phyloP scores from a whole-genome alignment of 2,888 invertebrate genomes.

The Sympetrum striolatum region DNA sequence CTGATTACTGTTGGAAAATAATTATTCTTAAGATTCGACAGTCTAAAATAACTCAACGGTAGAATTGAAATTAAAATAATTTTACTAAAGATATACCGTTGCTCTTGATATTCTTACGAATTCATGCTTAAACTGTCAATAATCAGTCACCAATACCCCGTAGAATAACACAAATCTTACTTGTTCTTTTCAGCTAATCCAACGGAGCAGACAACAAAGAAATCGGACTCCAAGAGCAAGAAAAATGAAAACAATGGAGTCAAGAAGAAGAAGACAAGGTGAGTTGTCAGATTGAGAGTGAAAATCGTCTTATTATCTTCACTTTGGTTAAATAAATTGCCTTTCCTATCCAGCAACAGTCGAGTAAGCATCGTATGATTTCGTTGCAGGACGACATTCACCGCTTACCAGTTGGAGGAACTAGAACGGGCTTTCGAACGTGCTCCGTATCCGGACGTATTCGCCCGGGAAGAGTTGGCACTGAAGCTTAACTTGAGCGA shows the following conservation, averaged over 20 bases:
- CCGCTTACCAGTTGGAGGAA: conserved; percentile 92
- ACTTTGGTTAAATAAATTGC: not conserved
- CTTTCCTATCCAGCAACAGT: not conserved
- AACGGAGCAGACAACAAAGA: conserved; percentile 60
- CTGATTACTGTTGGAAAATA: no score
- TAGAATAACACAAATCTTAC: no score
- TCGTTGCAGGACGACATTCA: conserved; percentile 87
- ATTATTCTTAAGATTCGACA: no score
- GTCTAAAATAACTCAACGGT: no score
- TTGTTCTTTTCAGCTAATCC: conserved; percentile 53
- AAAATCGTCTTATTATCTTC: no score
- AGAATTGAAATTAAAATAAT: no score
- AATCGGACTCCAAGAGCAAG: conserved; percentile 71
- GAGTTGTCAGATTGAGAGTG: conserved; percentile 51
- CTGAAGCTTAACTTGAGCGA: conserved; percentile 89
- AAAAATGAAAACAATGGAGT: conserved; percentile 88
- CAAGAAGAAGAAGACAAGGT: conserved; percentile 94
- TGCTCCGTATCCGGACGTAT: conserved; percentile 96
- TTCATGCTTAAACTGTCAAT: not conserved
- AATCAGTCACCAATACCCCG: not conserved
- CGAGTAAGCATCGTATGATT: conserved; percentile 45
- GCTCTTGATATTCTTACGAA: not conserved
- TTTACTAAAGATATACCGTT: no score
- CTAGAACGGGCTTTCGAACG: conserved; percentile 92
- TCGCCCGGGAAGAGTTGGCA: conserved; percentile 92